phyloP scores from a whole-genome alignment of 2,888 invertebrate species.

The Lasioglossum lativentre region DNA sequence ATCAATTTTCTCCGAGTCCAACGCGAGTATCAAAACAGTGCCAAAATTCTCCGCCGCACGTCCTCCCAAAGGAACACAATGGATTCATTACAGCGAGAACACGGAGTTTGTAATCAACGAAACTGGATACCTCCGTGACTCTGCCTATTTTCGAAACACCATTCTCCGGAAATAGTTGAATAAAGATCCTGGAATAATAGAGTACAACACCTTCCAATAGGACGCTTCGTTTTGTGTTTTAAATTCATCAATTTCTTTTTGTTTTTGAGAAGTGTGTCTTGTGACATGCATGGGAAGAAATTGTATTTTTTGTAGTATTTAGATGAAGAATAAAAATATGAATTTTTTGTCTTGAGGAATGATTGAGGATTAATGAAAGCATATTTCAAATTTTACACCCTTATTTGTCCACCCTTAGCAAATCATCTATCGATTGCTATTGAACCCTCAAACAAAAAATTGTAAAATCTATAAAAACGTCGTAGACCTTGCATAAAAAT shows the following conservation, averaged over 20 bases:
- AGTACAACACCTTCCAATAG: neutral
- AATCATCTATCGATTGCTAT: no score
- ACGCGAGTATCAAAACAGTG: neutral
- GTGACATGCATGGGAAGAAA: neutral
- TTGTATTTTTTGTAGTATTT: neutral
- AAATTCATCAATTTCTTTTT: neutral
- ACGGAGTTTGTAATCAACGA: conserved; percentile 2
- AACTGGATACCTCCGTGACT: neutral
- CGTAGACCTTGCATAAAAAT: no score
- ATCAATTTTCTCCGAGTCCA: conserved; percentile 14
- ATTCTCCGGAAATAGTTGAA: neutral
- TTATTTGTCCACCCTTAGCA: no score
- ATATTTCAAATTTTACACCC: no score
- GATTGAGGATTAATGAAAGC: no score
- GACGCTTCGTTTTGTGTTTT: neutral
- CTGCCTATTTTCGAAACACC: neutral
- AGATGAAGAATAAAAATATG: neutral
- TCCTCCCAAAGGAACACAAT: neutral
- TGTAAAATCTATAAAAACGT: no score
- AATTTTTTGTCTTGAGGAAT: no score
- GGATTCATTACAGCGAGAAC: neutral
- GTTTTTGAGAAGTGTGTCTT: neutral
- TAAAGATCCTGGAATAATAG: neutral
- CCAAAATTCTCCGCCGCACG: neutral
- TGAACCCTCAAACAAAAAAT: no score